Conservation (phyloP, 2,888 invertebrate genomes). For the Isotomurus palustris region DNA sequence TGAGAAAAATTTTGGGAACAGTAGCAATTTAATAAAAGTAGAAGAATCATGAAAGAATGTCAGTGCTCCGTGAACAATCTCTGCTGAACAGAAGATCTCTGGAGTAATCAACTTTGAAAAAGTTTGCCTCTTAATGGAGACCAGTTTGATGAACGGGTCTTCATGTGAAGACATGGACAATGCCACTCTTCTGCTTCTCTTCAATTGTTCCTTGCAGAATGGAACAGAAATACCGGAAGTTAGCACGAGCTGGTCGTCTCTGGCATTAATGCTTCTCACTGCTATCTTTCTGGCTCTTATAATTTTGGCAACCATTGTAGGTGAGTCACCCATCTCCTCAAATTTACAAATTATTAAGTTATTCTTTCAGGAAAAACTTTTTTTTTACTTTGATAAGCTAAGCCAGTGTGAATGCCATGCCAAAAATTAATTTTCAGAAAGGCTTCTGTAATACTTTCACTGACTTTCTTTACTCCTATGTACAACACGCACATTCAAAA, state of each 20-base stretch:
- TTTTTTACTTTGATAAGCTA: too few relatives aligned
- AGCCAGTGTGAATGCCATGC: too few relatives aligned
- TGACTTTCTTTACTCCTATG: background rate
- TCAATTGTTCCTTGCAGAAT: constrained; percentile 14
- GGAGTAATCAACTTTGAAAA: constrained; percentile 11
- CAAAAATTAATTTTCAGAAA: background rate
- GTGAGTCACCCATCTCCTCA: too few relatives aligned
- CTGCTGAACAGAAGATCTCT: constrained; percentile 7
- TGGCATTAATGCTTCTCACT: constrained; percentile 54
- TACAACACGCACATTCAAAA: too few relatives aligned
- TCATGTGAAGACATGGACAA: constrained; percentile 24
- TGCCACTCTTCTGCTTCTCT: constrained; percentile 23
- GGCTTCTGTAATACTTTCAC: background rate
- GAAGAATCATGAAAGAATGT: too few relatives aligned
- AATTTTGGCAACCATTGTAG: constrained; percentile 89
- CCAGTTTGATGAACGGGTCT: constrained; percentile 2
- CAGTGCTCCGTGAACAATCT: too few relatives aligned
- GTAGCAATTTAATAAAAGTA: too few relatives aligned
- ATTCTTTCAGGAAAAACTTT: too few relatives aligned
- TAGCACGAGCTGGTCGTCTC: constrained; percentile 35
- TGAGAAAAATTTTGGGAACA: too few relatives aligned
- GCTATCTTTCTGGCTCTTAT: constrained; percentile 79
- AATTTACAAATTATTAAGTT: too few relatives aligned
- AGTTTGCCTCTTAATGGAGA: constrained; percentile 7
- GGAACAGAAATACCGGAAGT: constrained; percentile 22